Conservation (phyloP, 2,797 vertebrate genomes). For the Sciaenops ocellatus region DNA sequence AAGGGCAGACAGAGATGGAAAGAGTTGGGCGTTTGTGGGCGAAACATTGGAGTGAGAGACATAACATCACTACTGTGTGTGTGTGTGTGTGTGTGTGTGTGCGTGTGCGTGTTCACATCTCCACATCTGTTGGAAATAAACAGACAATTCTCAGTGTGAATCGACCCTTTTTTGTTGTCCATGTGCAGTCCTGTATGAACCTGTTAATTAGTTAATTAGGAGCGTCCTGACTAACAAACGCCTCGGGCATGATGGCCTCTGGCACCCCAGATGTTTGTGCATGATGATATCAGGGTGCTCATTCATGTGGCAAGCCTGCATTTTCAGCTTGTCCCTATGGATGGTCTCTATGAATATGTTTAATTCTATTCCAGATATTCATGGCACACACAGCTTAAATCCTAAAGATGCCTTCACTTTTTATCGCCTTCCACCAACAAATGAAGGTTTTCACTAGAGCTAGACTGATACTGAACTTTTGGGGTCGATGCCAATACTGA, state of each 20-base stretch:
- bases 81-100: conserved; percentile 4
- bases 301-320: conserved; percentile 6
- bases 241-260: conserved; percentile 21
- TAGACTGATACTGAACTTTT: too few species aligned
- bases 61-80: conserved; percentile 10
- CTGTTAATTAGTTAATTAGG: conserved; percentile 50
- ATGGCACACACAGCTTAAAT: too few species aligned
- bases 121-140: background rate
- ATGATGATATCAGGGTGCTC: background rate
- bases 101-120: conserved; percentile 12
- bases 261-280: conserved; percentile 62
- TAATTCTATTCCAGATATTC: too few species aligned
- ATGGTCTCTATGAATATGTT: background rate
- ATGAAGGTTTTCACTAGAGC: too few species aligned
- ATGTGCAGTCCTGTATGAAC: conserved; percentile 4
- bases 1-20: conserved; percentile 24
- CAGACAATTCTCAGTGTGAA: background rate
- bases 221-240: conserved; percentile 46
- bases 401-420: background rate
- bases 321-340: background rate
- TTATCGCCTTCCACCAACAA: too few species aligned
- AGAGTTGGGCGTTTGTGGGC: background rate
- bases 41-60: conserved; percentile 9
- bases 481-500: too few species aligned
- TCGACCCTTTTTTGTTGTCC: background rate